Evolutionary conservation across 2,888 invertebrate genomes (phyloP).

Genomic region (Minunthozetes semirufus): DNA sequence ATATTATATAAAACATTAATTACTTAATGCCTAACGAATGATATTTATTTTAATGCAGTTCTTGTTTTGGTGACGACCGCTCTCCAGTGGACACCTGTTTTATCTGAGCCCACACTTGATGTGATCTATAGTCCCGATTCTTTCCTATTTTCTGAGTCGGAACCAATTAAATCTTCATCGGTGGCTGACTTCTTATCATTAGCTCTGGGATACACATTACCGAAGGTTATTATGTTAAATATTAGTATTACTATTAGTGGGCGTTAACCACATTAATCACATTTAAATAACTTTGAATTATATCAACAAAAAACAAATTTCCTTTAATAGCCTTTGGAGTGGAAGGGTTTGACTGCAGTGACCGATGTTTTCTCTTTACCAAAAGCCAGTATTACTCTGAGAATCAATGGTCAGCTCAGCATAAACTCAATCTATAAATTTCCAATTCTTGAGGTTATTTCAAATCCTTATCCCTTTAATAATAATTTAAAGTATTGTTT

Average conservation of each 20-base stretch:
- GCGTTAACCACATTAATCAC: not conserved
- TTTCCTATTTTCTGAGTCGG: not conserved
- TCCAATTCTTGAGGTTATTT: not conserved
- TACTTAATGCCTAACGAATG: too few species aligned
- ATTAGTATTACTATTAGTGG: not conserved
- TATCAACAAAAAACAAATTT: not conserved
- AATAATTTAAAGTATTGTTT: not conserved
- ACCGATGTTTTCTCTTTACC: not conserved
- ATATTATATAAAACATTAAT: too few species aligned
- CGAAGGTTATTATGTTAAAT: not conserved
- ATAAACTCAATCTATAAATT: not conserved
- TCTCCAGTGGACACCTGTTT: too few species aligned
- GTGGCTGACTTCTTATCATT: not conserved
- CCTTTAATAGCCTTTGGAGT: not conserved
- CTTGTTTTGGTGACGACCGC: too few species aligned
- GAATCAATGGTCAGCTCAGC: not conserved
- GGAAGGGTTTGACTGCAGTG: not conserved
- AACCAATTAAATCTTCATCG: conserved; percentile 1
- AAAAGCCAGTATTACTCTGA: not conserved
- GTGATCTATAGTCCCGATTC: not conserved
- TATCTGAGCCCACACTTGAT: not conserved
- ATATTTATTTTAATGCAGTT: too few species aligned
- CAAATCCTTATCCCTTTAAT: not conserved
- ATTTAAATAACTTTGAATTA: not conserved
- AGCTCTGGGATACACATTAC: conserved; percentile 10